A percentile compares a stretch with the other conserved stretches of the same genome.
Conservation (phyloP, 1,140 invertebrate genomes). For the Ectropis grisescens region DNA sequence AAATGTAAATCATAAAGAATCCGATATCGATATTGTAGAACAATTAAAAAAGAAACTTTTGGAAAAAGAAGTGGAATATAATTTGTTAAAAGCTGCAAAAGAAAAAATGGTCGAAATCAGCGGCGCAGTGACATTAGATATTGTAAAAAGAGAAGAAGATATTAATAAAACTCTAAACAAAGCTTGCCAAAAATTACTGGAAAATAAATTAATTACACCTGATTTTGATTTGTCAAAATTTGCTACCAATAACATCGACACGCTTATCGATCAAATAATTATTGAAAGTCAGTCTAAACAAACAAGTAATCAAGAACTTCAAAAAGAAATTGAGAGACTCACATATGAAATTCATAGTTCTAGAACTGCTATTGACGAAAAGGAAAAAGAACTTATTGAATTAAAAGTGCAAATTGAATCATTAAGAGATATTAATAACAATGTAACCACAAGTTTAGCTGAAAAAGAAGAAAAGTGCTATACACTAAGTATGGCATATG, state of each 20-base stretch:
- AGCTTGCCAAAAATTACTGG: conserved; percentile 22
- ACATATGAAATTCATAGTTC: conserved; percentile 21
- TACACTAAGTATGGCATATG: no score
- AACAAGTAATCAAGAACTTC: no score
- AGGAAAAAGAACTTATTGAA: conserved; percentile 22
- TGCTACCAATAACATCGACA: no score
- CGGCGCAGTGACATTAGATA: conserved; percentile 41
- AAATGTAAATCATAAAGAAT: no score
- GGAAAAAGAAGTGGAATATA: conserved; percentile 37
- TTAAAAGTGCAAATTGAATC: conserved; percentile 14
- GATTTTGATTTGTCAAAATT: conserved; percentile 21
- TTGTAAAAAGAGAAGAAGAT: conserved; percentile 35
- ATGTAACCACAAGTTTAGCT: no score
- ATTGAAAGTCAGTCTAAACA: no score
- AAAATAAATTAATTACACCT: conserved; percentile 21
- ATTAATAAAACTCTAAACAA: conserved; percentile 21
- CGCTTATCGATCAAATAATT: no score
- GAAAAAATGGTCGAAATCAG: conserved; percentile 44
- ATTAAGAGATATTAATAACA: conserved; percentile 17
- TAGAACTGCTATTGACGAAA: conserved; percentile 20
- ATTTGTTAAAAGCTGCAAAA: conserved; percentile 36
- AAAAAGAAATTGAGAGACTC: conserved; percentile 11
- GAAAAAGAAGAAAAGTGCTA: no score
- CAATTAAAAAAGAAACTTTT: conserved; percentile 26
- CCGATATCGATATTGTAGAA: conserved; percentile 20